phyloP scores from a whole-genome alignment of 2,888 invertebrate species.

The Ctenicera cuprea region DNA sequence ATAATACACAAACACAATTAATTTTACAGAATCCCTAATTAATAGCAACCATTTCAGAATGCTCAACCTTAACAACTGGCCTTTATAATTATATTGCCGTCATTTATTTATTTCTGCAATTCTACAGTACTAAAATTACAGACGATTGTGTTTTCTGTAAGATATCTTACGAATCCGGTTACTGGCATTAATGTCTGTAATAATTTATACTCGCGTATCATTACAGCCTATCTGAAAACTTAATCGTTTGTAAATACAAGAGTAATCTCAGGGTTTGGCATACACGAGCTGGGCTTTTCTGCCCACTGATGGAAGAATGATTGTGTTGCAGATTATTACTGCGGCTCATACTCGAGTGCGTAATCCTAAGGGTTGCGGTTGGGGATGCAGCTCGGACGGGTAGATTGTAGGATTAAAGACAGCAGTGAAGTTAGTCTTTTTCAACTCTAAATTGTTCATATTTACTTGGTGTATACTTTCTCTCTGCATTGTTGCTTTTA shows the following conservation, averaged over 20 bases:
- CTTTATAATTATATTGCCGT: conserved; percentile 11
- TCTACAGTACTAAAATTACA: conserved; percentile 13
- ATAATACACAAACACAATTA: too few relatives aligned
- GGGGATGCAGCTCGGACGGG: conserved; percentile 21
- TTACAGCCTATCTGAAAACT: conserved; percentile 49
- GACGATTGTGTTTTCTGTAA: conserved; percentile 10
- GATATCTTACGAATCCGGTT: conserved; percentile 23
- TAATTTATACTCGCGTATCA: conserved; percentile 46
- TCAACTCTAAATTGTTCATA: neutral
- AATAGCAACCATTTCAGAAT: conserved; percentile 6
- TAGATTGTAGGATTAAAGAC: conserved; percentile 30
- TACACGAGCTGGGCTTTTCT: conserved; percentile 38
- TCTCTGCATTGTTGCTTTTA: too few relatives aligned
- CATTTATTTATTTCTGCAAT: conserved; percentile 23
- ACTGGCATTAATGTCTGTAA: conserved; percentile 33
- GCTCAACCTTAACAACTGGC: neutral
- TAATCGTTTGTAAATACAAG: conserved; percentile 57
- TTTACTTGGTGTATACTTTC: too few relatives aligned
- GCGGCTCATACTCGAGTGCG: conserved; percentile 46
- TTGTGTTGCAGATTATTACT: conserved; percentile 60
- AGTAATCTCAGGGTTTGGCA: conserved; percentile 50
- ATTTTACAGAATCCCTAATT: too few relatives aligned
- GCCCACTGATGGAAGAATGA: conserved; percentile 55
- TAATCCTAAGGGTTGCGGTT: conserved; percentile 53
- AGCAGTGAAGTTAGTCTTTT: neutral